Percentiles rank a stretch among this genome's conserved stretches.
phyloP scores from a whole-genome alignment of 2,797 vertebrate genomes.

The Phaenicophaeus curvirostris region DNA sequence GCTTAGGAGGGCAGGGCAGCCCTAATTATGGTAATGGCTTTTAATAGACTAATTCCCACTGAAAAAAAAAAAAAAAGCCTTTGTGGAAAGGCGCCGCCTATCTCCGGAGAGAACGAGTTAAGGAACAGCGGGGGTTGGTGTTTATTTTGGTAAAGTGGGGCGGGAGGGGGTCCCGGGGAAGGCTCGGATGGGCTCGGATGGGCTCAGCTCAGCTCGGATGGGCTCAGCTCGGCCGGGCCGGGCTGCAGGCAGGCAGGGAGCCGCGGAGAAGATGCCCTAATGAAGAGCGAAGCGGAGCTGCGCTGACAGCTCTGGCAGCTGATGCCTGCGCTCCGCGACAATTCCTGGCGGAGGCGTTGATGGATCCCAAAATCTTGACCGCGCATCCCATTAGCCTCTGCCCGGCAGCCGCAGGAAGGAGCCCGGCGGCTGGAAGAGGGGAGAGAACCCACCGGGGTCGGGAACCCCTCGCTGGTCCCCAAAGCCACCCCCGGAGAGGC shows the following conservation, averaged over 20 bases:
- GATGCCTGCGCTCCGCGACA: slow-evolving; percentile 94
- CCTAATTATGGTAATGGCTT: slow-evolving; percentile 97
- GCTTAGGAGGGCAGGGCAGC: slow-evolving; percentile 87
- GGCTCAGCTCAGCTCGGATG: too few relatives aligned
- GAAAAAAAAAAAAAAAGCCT: slow-evolving; percentile 80
- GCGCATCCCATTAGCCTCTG: slow-evolving; percentile 98
- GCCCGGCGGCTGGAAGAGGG: too few relatives aligned
- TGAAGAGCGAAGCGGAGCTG: slow-evolving; percentile 90
- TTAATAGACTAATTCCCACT: slow-evolving; percentile 90
- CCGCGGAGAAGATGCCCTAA: slow-evolving; percentile 82
- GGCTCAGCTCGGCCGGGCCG: too few relatives aligned
- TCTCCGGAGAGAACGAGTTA: slow-evolving; percentile 78
- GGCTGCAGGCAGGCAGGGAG: slow-evolving; percentile 83
- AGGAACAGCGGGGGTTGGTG: slow-evolving; percentile 72
- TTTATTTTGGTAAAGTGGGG: slow-evolving; percentile 67
- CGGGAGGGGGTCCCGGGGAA: too few relatives aligned
- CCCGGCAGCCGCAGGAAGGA: slow-evolving; percentile 93
- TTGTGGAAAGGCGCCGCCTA: slow-evolving; percentile 79
- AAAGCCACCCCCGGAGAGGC: too few relatives aligned
- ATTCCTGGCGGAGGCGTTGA: slow-evolving; percentile 93
- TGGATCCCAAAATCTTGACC: slow-evolving; percentile 99
- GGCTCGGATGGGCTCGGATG: too few relatives aligned
- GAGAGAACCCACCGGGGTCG: too few relatives aligned
- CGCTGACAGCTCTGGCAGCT: slow-evolving; percentile 98
- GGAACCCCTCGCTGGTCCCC: too few relatives aligned